Conservation (phyloP, 2,888 invertebrate species). For the Clepsis dumicolana region DNA sequence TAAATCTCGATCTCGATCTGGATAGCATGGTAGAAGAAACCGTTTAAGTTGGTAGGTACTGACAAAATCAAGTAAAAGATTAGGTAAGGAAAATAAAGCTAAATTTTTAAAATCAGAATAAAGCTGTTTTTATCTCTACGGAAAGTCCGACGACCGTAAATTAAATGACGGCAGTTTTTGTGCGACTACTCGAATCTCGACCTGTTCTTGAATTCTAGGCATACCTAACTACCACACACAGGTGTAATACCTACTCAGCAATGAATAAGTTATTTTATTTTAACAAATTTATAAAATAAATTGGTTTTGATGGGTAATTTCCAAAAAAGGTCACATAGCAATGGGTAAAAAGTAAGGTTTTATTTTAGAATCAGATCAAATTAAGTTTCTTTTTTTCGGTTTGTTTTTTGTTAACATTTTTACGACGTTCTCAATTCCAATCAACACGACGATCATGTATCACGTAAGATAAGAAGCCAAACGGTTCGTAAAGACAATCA, state of each 20-base stretch:
- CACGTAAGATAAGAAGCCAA: conserved; percentile 36
- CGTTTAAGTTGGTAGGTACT: background rate
- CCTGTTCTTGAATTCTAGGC: conserved; percentile 6
- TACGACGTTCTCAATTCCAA: background rate
- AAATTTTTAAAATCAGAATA: no score
- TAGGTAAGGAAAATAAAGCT: no score
- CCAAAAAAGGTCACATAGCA: no score
- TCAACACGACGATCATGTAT: conserved; percentile 16
- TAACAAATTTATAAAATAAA: no score
- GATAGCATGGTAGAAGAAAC: background rate
- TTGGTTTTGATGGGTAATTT: no score
- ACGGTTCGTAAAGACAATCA: conserved; percentile 56
- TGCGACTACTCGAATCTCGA: background rate
- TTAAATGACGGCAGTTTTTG: conserved; percentile 7
- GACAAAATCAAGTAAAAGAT: no score
- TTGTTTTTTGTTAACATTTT: background rate
- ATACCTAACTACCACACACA: conserved; percentile 12
- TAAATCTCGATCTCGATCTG: background rate
- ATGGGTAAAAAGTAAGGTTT: no score
- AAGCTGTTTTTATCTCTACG: background rate
- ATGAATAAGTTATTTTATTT: no score
- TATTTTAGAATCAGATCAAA: no score
- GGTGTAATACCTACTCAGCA: background rate
- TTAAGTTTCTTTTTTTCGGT: background rate
- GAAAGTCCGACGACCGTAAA: background rate